phyloP scores from a whole-genome alignment of 1,140 invertebrate species.

The Papilio xuthus region DNA sequence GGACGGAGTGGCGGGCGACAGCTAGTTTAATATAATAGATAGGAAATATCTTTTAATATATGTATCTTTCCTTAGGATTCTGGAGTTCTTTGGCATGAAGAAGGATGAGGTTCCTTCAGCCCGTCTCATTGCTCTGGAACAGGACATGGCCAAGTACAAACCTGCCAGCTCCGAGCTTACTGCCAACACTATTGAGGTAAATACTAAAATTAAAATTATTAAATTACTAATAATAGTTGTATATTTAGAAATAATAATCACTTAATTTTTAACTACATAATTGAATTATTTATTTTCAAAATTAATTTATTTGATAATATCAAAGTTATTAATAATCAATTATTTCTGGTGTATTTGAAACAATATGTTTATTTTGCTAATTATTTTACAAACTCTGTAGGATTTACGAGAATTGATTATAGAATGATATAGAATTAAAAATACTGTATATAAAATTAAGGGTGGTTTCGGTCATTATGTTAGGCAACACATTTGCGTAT shows the following conservation, averaged over 20 bases:
- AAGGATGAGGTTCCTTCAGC: conserved; percentile 95
- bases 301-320: background rate
- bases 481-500: too few relatives aligned
- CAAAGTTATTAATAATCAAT: background rate
- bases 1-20: too few relatives aligned
- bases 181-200: conserved; percentile 86
- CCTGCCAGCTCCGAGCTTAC: conserved; percentile 90
- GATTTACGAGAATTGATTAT: background rate
- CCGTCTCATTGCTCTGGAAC: conserved; percentile 96
- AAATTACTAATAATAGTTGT: background rate
- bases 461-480: too few relatives aligned
- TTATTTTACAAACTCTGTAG: background rate
- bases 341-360: background rate
- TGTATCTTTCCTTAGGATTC: conserved; percentile 83
- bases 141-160: conserved; percentile 99
- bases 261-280: background rate
- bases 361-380: background rate
- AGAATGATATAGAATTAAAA: too few relatives aligned
- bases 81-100: conserved; percentile 99
- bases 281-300: background rate
- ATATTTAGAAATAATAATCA: background rate
- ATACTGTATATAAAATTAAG: too few relatives aligned
- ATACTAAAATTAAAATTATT: background rate
- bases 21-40: too few relatives aligned
- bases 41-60: background rate